Conservation (phyloP, 1,140 invertebrate genomes). For the Sarcophaga bullata region DNA sequence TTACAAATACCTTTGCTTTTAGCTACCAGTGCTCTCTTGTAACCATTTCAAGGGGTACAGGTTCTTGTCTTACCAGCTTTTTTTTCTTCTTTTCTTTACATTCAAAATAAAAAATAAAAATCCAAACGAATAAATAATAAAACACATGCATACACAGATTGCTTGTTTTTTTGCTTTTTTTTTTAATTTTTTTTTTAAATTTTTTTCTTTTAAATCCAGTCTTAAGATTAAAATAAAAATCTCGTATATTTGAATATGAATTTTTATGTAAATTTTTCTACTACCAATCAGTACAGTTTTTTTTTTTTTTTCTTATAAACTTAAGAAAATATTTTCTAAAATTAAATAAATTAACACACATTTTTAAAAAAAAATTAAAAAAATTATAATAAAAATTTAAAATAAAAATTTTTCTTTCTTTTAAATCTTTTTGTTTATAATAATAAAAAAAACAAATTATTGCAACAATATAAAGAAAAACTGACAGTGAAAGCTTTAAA, state of each 20-base stretch:
- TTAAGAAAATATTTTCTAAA: not conserved
- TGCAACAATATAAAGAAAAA: no score
- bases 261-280: slow-evolving; percentile 23
- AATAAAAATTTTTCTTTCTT: no score
- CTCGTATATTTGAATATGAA: not conserved
- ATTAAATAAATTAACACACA: not conserved
- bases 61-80: slow-evolving; percentile 2
- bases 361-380: no score
- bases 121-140: not conserved
- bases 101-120: not conserved
- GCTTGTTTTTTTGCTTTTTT: not conserved
- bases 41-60: not conserved
- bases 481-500: no score
- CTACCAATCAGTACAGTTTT: not conserved
- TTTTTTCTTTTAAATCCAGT: slow-evolving; percentile 1
- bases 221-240: slow-evolving; percentile 18
- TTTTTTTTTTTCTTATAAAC: not conserved
- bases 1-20: no score
- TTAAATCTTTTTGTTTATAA: no score
- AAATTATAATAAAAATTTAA: no score
- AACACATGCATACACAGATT: not conserved
- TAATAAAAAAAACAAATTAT: no score
- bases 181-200: not conserved
- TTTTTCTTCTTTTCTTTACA: not conserved
- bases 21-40: no score